phyloP scores from a whole-genome alignment of 2,888 invertebrate genomes.

The Taphrorychus bicolor region DNA sequence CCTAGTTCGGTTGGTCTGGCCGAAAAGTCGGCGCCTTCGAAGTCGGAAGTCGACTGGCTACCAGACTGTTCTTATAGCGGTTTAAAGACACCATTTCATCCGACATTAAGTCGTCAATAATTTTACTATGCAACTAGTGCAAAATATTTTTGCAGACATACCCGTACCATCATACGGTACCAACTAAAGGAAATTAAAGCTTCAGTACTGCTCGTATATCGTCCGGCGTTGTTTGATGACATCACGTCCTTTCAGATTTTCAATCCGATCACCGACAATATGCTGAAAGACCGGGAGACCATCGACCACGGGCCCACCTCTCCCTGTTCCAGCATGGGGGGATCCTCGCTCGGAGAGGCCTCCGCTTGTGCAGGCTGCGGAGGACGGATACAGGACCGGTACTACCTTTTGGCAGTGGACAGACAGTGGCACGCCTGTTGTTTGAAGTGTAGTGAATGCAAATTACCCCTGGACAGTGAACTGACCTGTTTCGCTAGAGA shows the following conservation, averaged over 20 bases:
- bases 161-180: too few species aligned
- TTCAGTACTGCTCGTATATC: not conserved
- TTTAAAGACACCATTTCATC: too few species aligned
- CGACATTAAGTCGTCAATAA: too few species aligned
- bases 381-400: conserved; percentile 68
- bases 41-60: too few species aligned
- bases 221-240: too few species aligned
- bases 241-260: conserved; percentile 1
- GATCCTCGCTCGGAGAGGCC: conserved; percentile 55
- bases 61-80: too few species aligned
- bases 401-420: conserved; percentile 83
- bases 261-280: conserved; percentile 48
- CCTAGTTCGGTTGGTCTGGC: too few species aligned
- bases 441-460: conserved; percentile 84
- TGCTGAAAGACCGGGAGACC: conserved; percentile 75
- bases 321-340: conserved; percentile 59
- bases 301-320: conserved; percentile 60
- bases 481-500: conserved; percentile 89
- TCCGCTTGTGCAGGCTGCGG: conserved; percentile 69
- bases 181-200: not conserved
- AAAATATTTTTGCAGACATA: too few species aligned
- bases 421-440: conserved; percentile 90
- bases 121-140: too few species aligned
- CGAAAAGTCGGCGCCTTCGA: too few species aligned
- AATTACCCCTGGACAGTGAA: conserved; percentile 83